Evolutionary conservation across 1,140 invertebrate species (phyloP).

Genomic region (Caenorhabditis remanei): DNA sequence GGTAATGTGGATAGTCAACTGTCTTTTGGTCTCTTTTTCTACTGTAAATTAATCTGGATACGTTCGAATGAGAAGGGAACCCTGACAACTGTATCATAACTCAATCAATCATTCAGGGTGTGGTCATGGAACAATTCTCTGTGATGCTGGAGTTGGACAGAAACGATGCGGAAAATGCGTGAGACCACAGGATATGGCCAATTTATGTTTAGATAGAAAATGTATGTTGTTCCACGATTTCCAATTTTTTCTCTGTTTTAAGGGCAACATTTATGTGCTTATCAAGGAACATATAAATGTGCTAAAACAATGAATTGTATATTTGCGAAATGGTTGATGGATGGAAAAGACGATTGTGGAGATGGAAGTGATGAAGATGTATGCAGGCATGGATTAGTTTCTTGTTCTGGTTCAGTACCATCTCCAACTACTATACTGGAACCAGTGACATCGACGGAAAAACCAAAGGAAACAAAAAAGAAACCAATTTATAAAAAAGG

Average conservation of each 20-base stretch:
- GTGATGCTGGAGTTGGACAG: constrained; percentile 31
- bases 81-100: neutral
- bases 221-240: neutral
- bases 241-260: neutral
- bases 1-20: neutral
- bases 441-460: neutral
- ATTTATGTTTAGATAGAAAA: constrained; percentile 47
- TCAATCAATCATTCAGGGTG: neutral
- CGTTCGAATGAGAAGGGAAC: neutral
- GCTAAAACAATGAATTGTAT: constrained; percentile 59
- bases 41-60: too few relatives aligned
- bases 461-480: constrained; percentile 18
- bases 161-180: constrained; percentile 38
- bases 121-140: constrained; percentile 44
- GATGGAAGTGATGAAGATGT: constrained; percentile 63
- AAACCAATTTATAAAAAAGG: neutral
- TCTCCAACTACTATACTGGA: neutral
- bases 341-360: constrained; percentile 61
- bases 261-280: constrained; percentile 56
- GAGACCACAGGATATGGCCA: constrained; percentile 20
- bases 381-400: constrained; percentile 33
- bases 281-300: constrained; percentile 50
- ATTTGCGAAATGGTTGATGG: constrained; percentile 57
- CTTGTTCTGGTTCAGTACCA: constrained; percentile 30
- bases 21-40: too few relatives aligned